Evolutionary conservation across 2,888 invertebrate species (phyloP).

Genomic region (Xestia xanthographa): DNA sequence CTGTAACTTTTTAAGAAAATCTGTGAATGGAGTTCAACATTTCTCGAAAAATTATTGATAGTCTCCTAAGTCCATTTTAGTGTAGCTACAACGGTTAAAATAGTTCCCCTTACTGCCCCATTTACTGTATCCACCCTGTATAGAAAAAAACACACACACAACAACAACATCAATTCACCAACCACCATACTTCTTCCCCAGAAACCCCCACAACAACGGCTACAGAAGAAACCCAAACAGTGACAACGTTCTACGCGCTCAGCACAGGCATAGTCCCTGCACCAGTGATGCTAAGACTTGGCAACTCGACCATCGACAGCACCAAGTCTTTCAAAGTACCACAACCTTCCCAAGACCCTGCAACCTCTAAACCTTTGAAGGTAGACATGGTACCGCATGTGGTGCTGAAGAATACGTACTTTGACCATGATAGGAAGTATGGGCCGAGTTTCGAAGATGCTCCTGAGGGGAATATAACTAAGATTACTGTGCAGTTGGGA

Average conservation of each 20-base stretch:
- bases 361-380: slow-evolving; percentile 61
- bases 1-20: too few species aligned
- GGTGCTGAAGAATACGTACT: slow-evolving; percentile 85
- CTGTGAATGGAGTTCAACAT: too few species aligned
- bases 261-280: slow-evolving; percentile 84
- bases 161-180: neutral
- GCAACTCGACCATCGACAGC: slow-evolving; percentile 89
- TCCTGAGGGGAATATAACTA: slow-evolving; percentile 91
- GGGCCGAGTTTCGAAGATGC: slow-evolving; percentile 93
- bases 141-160: too few species aligned
- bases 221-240: slow-evolving; percentile 81
- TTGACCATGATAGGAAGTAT: slow-evolving; percentile 90
- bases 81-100: too few species aligned
- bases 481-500: slow-evolving; percentile 94
- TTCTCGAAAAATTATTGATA: too few species aligned
- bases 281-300: slow-evolving; percentile 86
- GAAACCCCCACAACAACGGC: slow-evolving; percentile 78
- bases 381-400: slow-evolving; percentile 83
- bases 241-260: slow-evolving; percentile 86
- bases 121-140: too few species aligned
- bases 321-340: slow-evolving; percentile 89
- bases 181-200: slow-evolving; percentile 59
- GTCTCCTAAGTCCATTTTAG: too few species aligned
- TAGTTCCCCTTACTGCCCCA: too few species aligned
- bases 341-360: slow-evolving; percentile 76